Evolutionary conservation across 1,140 invertebrate species (phyloP), one percentile per base, ranked within the genome.

Genomic region (Orussus abietinus): DNA sequence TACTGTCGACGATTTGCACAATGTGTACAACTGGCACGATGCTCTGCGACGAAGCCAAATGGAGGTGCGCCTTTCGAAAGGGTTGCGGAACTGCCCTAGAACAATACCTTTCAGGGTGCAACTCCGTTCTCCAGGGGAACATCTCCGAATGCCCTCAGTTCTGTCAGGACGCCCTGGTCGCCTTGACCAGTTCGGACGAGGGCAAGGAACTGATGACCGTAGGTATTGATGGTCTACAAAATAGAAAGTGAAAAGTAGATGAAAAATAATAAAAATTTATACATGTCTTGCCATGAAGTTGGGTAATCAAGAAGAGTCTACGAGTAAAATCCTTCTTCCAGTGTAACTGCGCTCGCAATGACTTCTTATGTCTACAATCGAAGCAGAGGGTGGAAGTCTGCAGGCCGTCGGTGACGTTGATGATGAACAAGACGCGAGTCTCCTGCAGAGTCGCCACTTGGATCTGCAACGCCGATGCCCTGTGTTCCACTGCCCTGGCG

Each of bases 371-470:
- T 53, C 59, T 72, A 47, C 71, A 78, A 12, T 77, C 82, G 17
- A 88, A 87, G 62, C 64, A 76, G 29, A 74, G 81, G 7, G 77
- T 84, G 5, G 84, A 88, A 57, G 77, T 87, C 21, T 89, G 86
- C 55, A 69, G 83, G 15, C 77, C 81, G 2, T 75, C 79, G 28
- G 86, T 88, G n/a, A 62, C 77, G 47, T 74, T 61, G 17, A 81
- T 81, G 1, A 80, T 80, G 11, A 83, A 85, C 53, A 80, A 77
- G 21, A 81, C 82, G 0, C 72, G 79, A 6, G 79, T 88, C 1
- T 82, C 85, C 0, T 91, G 88, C 59, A 71, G 79, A 12, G 77
- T 88, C 4, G 88, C 87, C 0, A 83, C 86, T 43, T 81, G 82
- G 73, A 88, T 91, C 48, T 91, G 88, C 62, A 72, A 77, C 2